These are phyloP conservation scores for Cyrtonyx montezumae DNA, from an alignment of 2,113 vertebrate genomes.

Conservation along the genomic window DNA sequence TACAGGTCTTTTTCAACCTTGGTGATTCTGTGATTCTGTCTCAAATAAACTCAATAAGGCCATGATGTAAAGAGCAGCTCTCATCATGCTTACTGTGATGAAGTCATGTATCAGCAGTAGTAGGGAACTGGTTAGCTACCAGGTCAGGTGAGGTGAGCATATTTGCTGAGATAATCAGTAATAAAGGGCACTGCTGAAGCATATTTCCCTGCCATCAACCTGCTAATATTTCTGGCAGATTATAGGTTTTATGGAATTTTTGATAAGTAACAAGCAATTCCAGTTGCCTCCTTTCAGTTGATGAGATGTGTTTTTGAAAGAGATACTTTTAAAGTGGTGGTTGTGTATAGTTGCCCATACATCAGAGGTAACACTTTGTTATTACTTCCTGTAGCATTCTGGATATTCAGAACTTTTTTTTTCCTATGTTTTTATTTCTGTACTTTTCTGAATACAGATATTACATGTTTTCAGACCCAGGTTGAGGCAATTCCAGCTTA, in stretches of 20 bases:
- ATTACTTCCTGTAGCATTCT: not conserved
- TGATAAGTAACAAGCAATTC: not conserved
- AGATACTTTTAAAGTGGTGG: not conserved
- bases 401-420: not conserved
- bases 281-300: not conserved
- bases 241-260: not conserved
- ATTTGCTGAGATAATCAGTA: not conserved
- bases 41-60: not conserved
- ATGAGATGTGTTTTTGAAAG: not conserved
- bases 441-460: not conserved
- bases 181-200: fast-evolving
- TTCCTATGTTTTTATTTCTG: not conserved
- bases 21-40: not conserved
- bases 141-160: not conserved
- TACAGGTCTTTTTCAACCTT: no score
- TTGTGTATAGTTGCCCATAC: not conserved
- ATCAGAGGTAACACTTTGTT: not conserved
- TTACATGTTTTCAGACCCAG: not conserved
- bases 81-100: not conserved
- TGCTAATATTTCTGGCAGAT: not conserved
- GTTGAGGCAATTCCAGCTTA: not conserved
- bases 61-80: fast-evolving
- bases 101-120: not conserved
- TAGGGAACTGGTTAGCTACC: not conserved
- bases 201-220: not conserved